Conservation (phyloP, 2,113 vertebrate genomes). For the Haemorhous mexicanus region DNA sequence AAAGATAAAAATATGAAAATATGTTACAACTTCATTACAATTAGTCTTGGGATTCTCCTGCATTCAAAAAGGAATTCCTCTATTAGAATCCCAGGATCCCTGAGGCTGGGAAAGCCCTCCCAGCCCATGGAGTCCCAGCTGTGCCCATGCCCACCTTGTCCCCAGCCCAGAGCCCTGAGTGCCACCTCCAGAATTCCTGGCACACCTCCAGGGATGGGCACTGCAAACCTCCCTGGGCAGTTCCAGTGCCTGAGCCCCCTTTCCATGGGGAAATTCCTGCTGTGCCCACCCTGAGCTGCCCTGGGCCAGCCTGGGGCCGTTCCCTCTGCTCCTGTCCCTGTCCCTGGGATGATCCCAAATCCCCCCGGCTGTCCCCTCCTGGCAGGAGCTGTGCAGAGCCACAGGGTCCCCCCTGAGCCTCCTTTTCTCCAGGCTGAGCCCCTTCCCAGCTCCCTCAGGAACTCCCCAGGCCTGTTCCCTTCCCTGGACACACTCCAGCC, state of each 20-base stretch:
- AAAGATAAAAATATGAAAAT: neutral
- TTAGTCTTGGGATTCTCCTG: neutral
- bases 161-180: neutral
- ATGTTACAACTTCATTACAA: neutral
- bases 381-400: neutral
- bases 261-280: neutral
- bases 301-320: neutral
- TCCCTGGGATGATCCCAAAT: no score
- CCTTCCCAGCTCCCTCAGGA: neutral
- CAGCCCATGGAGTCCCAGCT: accelerated
- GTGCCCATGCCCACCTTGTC: neutral
- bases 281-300: neutral
- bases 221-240: neutral
- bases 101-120: neutral
- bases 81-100: neutral
- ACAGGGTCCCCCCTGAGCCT: neutral
- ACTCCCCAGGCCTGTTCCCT: neutral
- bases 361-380: neutral
- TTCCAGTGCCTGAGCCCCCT: accelerated
- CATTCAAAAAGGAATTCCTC: neutral
- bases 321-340: neutral
- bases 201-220: neutral
- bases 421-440: neutral
- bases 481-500: neutral
- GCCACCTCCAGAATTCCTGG: neutral